Evolutionary conservation across 2,888 invertebrate genomes (phyloP), one percentile per base, ranked within the genome.

Genomic region (Xestia c-nigrum): DNA sequence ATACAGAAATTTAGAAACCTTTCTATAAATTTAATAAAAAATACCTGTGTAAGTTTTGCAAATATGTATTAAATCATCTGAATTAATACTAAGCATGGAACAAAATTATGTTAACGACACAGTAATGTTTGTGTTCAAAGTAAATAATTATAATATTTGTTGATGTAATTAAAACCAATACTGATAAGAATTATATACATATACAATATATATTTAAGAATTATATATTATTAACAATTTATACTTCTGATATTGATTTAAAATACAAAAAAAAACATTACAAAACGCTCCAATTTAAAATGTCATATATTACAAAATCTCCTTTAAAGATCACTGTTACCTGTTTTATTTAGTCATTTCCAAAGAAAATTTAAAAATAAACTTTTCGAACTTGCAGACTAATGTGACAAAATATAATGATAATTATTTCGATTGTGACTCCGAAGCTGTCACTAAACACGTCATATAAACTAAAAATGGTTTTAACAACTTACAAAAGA

Each of bases 401-500:
- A 91, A 90, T 90, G 92, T 92, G 92, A 92, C 92, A 91, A 92
- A 92, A 87, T 88, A 85, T 79, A 87, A 80, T 79, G 85, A 88
- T 90, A 88, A 89, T 89, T 89, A 92, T 92, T 93, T 94, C 92
- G 92, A 94, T 92, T 93, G 94, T 93, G 94, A 95, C 95, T 88
- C 91, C 89, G 88, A 93, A 91, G 91, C 90, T 89, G 95, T 93
- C 95, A 95, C 95, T 94, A 94, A 94, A 95, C 93, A 94, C 92
- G 95, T 95, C 95, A 95, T 95, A 94, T 91, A 89, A 95, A 94
- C 94, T 94, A 95, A 95, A 93, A 93, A 93, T 94, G 95, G 94
- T 95, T 95, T 93, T 91, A 94, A 96, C 94, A 94, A 95, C 95
- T 96, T 96, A 96, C 94, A 93, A 94, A 94, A 94, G 90, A 92